Evolutionary conservation across 2,888 invertebrate genomes (phyloP).

Genomic region (Congeria kusceri): DNA sequence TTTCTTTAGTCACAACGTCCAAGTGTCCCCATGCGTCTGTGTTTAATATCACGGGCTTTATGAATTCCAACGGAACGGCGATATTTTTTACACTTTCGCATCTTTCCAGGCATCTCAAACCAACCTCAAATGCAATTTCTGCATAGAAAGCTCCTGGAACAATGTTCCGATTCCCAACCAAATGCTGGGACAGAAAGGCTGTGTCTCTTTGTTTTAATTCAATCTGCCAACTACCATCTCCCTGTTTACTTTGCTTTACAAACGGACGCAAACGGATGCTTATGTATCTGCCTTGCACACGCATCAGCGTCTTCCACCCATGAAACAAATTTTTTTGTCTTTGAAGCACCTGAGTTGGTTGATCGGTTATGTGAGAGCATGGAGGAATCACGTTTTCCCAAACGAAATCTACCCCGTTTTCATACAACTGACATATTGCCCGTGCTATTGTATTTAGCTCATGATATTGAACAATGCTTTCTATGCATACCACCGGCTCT

Average conservation of each 20-base stretch:
- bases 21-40: background rate
- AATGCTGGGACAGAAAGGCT: conserved; percentile 67
- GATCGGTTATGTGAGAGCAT: conserved; percentile 22
- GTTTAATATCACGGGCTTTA: conserved; percentile 30
- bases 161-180: conserved; percentile 40
- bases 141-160: conserved; percentile 67
- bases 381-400: conserved; percentile 38
- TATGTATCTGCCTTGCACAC: conserved; percentile 30
- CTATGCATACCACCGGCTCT: background rate
- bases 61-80: conserved; percentile 38
- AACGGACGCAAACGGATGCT: conserved; percentile 18
- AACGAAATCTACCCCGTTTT: conserved; percentile 32
- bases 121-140: conserved; percentile 62
- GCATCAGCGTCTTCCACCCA: conserved; percentile 31
- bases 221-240: conserved; percentile 10
- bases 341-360: conserved; percentile 69
- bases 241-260: background rate
- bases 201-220: conserved; percentile 42
- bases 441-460: conserved; percentile 9
- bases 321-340: conserved; percentile 40
- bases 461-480: background rate
- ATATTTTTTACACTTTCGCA: background rate
- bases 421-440: conserved; percentile 23
- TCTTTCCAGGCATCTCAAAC: background rate
- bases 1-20: conserved; percentile 3